These are phyloP conservation scores for Ypsolopha scabrella DNA, from an alignment of 2,888 invertebrate species.

Conservation along the genomic window DNA sequence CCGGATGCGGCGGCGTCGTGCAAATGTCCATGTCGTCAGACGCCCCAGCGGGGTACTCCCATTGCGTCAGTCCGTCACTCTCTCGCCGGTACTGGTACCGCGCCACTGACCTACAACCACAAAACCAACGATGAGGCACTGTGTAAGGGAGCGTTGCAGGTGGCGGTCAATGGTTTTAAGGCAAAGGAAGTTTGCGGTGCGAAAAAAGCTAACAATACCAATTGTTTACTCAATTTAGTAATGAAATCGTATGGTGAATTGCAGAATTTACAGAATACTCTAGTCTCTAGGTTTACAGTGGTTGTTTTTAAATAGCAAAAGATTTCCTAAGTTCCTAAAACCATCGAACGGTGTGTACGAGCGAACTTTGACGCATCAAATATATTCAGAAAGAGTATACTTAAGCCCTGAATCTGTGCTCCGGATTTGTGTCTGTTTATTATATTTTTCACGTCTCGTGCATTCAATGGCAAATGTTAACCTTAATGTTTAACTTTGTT, in stretches of 20 bases:
- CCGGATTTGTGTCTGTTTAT: slow-evolving; percentile 21
- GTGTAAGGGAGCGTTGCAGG: no score
- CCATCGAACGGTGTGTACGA: not conserved
- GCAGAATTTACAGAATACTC: no score
- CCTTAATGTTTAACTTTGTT: no score
- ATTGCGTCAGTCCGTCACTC: slow-evolving; percentile 68
- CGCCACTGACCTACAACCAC: slow-evolving; percentile 59
- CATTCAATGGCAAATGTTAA: no score
- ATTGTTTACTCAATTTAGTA: no score
- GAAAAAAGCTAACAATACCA: no score
- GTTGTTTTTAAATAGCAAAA: no score
- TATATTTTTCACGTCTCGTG: no score
- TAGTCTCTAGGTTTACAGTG: no score
- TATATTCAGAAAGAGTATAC: slow-evolving; percentile 25
- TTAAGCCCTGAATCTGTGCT: slow-evolving; percentile 31
- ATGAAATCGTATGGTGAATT: no score
- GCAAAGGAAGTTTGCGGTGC: no score
- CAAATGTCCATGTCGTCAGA: slow-evolving; percentile 63
- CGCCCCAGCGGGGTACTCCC: slow-evolving; percentile 60
- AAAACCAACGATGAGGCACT: not conserved
- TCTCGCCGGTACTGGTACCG: slow-evolving; percentile 73
- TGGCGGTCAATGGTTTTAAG: no score
- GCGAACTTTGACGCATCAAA: slow-evolving; percentile 8
- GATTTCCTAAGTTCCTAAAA: not conserved
- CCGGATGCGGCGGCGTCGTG: slow-evolving; percentile 50